Evolutionary conservation across 2,888 invertebrate genomes (phyloP).

Genomic region (Ormyrus pomaceus): DNA sequence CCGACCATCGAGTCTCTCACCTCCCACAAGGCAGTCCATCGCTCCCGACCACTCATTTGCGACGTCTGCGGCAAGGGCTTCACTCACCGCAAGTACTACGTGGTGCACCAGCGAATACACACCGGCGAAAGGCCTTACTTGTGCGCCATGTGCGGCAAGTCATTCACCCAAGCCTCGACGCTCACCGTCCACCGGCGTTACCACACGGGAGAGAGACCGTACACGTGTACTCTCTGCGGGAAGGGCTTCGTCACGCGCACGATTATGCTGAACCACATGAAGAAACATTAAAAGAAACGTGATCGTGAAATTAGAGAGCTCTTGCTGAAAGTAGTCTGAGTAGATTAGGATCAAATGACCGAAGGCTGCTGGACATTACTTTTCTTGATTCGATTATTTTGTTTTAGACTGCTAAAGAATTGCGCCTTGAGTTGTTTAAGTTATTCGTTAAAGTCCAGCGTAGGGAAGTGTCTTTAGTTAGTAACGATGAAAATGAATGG

Average conservation of each 20-base stretch:
- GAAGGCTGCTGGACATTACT: too few species aligned
- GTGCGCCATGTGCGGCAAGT: slow-evolving; percentile 75
- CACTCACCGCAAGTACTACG: slow-evolving; percentile 74
- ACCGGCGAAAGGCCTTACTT: slow-evolving; percentile 76
- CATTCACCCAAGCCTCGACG: slow-evolving; percentile 73
- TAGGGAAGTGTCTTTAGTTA: too few species aligned
- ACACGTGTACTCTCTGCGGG: slow-evolving; percentile 73
- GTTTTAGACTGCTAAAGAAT: too few species aligned
- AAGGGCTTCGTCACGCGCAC: slow-evolving; percentile 75
- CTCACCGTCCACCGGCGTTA: slow-evolving; percentile 73
- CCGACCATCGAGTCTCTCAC: slow-evolving; percentile 69
- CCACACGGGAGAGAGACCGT: slow-evolving; percentile 74
- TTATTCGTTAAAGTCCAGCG: background rate
- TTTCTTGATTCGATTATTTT: too few species aligned
- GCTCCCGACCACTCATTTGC: slow-evolving; percentile 72
- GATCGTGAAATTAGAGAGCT: background rate
- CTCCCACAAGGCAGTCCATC: slow-evolving; percentile 71
- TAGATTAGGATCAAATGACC: slow-evolving; percentile 11
- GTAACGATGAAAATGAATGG: background rate
- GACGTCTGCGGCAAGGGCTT: slow-evolving; percentile 75
- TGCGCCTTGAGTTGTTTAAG: too few species aligned
- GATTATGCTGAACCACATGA: slow-evolving; percentile 75
- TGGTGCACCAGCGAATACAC: slow-evolving; percentile 74
- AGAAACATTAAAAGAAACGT: slow-evolving; percentile 68
- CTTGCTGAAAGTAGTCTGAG: slow-evolving; percentile 14